Evolutionary conservation across 2,797 vertebrate genomes (phyloP).

Genomic region (Mustela erminea): DNA sequence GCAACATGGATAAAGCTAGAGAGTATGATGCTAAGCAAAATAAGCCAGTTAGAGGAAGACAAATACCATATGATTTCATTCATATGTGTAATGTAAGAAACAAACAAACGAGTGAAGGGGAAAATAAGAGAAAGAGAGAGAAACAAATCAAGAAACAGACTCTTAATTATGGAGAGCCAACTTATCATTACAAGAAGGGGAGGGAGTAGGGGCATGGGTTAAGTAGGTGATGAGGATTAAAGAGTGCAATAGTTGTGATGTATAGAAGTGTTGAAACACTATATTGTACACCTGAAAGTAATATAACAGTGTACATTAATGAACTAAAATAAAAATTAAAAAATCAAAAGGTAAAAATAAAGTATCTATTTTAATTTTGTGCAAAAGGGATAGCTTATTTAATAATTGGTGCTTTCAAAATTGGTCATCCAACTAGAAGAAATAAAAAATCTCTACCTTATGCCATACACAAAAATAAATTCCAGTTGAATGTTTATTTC

Average conservation of each 20-base stretch:
- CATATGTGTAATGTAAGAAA: background rate
- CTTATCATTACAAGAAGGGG: background rate
- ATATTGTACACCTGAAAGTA: background rate
- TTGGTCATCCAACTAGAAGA: conserved; percentile 13
- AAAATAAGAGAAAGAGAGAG: background rate
- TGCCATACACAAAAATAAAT: conserved; percentile 31
- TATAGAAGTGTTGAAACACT: background rate
- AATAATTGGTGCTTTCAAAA: conserved; percentile 55
- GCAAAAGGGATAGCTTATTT: conserved; percentile 18
- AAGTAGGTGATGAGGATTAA: background rate
- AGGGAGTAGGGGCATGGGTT: background rate
- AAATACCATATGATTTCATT: background rate
- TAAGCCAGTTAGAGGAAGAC: background rate
- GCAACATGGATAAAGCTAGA: background rate
- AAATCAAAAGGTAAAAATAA: background rate
- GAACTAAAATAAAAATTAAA: background rate
- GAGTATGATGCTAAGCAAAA: background rate
- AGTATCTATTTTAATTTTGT: background rate
- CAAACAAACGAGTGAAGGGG: background rate
- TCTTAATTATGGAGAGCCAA: background rate
- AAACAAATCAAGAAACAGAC: background rate
- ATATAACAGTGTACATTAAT: background rate
- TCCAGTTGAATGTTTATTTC: conserved; percentile 43
- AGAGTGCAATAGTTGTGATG: background rate
- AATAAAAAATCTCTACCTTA: conserved; percentile 8